These are phyloP conservation scores for Diuraphis noxia DNA, from an alignment of 1,140 invertebrate genomes.

Conservation along the genomic window DNA sequence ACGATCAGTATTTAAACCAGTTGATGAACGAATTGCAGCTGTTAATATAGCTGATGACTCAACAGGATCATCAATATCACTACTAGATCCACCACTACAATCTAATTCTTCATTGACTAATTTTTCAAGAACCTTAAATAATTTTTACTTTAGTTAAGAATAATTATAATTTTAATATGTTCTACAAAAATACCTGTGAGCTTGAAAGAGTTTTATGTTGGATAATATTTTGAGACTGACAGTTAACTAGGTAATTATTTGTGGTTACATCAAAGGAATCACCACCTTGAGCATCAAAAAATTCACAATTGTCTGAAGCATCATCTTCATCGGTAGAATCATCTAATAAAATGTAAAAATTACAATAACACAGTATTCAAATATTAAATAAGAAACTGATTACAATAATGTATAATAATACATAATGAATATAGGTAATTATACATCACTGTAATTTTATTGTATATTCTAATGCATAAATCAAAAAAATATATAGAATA, in stretches of 20 bases:
- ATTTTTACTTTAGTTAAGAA: neutral
- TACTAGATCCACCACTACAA: constrained; percentile 58
- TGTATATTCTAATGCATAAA: neutral
- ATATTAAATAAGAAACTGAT: neutral
- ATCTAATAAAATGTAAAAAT: neutral
- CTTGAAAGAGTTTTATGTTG: constrained; percentile 50
- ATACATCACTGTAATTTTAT: neutral
- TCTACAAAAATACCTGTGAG: constrained; percentile 26
- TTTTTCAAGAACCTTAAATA: constrained; percentile 48
- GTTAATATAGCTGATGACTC: constrained; percentile 55
- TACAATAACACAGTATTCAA: neutral
- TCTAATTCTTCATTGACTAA: constrained; percentile 58
- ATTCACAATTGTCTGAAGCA: constrained; percentile 70
- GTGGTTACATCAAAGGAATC: constrained; percentile 60
- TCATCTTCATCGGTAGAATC: constrained; percentile 47
- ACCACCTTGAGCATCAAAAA: constrained; percentile 86
- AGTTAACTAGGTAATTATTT: constrained; percentile 43
- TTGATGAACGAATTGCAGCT: constrained; percentile 54
- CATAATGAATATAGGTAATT: neutral
- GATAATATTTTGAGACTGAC: constrained; percentile 32
- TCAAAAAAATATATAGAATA: neutral
- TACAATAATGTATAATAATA: neutral
- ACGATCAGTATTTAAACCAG: constrained; percentile 40
- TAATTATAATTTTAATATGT: neutral
- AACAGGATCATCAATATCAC: constrained; percentile 59